phyloP scores from a whole-genome alignment of 2,797 vertebrate genomes.

The Sarcoramphus papa region DNA sequence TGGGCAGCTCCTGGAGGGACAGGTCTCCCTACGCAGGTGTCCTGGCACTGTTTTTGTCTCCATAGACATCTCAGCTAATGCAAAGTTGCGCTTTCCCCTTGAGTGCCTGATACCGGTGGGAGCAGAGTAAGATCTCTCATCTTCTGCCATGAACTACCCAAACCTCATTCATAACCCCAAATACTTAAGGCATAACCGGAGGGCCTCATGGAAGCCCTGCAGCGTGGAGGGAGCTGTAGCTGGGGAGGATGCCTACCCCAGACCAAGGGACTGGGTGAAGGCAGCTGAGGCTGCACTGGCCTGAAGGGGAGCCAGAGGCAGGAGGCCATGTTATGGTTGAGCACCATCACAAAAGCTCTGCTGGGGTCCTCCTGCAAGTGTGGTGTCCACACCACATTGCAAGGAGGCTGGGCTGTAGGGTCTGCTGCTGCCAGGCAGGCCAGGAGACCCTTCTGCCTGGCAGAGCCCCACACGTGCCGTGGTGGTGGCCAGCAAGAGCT shows the following conservation, averaged over 20 bases:
- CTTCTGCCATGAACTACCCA: background rate
- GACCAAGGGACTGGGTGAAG: background rate
- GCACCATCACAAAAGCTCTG: background rate
- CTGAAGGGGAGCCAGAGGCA: background rate
- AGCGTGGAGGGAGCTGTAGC: background rate
- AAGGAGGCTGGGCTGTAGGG: background rate
- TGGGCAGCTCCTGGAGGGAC: fast-evolving
- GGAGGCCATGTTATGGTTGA: background rate
- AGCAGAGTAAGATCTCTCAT: background rate
- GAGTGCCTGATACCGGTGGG: fast-evolving
- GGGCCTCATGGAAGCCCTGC: background rate
- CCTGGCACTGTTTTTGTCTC: background rate
- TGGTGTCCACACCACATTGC: fast-evolving
- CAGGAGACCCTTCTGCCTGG: background rate
- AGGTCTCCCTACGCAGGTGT: background rate
- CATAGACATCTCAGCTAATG: fast-evolving
- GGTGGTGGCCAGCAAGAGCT: background rate
- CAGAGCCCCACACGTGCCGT: fast-evolving
- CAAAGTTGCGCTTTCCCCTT: background rate
- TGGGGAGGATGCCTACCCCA: background rate
- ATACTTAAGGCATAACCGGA: background rate
- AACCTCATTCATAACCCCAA: background rate
- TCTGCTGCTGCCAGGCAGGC: background rate
- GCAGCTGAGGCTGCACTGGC: background rate
- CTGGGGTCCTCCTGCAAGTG: background rate